Evolutionary conservation across 2,797 vertebrate genomes (phyloP).

Genomic region (Eurystomus glaucurus): DNA sequence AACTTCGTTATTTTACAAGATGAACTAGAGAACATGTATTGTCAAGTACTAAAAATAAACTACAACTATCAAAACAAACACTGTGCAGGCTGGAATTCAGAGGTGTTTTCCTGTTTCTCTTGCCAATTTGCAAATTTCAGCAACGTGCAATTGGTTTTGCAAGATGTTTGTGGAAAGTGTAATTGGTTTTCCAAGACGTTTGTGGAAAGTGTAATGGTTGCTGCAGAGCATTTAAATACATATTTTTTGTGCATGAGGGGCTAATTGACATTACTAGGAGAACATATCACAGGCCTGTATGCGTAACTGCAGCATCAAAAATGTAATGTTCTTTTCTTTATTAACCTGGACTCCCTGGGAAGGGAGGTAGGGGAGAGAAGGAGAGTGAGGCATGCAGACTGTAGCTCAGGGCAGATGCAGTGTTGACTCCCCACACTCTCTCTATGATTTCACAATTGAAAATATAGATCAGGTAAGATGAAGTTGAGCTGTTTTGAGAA

Average conservation of each 20-base stretch:
- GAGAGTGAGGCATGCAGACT: not conserved
- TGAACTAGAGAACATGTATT: conserved; percentile 11
- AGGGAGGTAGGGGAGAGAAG: not conserved
- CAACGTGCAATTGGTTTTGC: not conserved
- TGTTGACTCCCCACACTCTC: not conserved
- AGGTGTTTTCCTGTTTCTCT: conserved; percentile 4
- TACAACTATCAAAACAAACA: conserved; percentile 55
- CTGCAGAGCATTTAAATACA: not conserved
- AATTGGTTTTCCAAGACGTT: conserved; percentile 4
- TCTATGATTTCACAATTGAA: not conserved
- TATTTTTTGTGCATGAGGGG: not conserved
- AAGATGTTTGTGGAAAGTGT: not conserved
- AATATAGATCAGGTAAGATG: not conserved
- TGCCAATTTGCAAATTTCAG: conserved; percentile 31
- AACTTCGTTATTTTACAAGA: conserved; percentile 10
- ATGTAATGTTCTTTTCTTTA: not conserved
- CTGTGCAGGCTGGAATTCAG: not conserved
- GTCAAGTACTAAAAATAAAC: conserved; percentile 63
- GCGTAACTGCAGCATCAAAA: not conserved
- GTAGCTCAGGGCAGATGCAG: not conserved
- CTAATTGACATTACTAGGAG: conserved; percentile 8
- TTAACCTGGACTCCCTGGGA: not conserved
- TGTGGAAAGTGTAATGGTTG: not conserved
- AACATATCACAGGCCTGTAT: not conserved
- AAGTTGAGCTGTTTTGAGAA: conserved; percentile 28